A percentile compares a stretch with the other conserved stretches of the same genome.
Evolutionary conservation across 2,797 vertebrate species (phyloP).

Genomic region (Girardinus metallicus): DNA sequence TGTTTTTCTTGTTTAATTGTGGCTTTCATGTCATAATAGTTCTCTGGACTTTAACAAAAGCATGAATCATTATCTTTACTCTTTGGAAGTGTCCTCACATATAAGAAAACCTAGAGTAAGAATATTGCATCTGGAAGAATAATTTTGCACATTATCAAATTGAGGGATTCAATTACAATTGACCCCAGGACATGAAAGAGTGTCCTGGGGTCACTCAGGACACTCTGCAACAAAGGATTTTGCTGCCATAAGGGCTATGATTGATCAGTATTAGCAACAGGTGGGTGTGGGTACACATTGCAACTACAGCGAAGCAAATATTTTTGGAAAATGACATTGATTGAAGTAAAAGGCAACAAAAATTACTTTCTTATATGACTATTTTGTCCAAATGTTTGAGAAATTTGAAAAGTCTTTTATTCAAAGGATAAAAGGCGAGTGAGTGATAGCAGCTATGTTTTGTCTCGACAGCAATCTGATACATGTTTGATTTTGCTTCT

Average conservation of each 20-base stretch:
- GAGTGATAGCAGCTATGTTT: neutral
- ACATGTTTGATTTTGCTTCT: neutral
- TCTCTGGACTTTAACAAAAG: neutral
- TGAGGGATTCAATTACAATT: neutral
- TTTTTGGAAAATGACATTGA: no score
- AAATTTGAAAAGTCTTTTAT: neutral
- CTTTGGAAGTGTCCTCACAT: neutral
- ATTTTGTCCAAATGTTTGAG: neutral
- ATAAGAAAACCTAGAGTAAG: neutral
- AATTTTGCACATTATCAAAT: neutral
- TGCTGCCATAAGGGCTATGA: neutral
- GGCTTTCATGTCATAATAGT: neutral
- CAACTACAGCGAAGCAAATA: neutral
- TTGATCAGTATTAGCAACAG: neutral
- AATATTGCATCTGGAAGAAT: neutral
- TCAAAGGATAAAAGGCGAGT: neutral
- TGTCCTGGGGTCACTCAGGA: no score
- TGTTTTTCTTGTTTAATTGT: neutral
- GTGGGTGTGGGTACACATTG: neutral
- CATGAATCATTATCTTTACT: neutral
- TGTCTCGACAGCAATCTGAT: neutral
- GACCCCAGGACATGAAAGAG: neutral
- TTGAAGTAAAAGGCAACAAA: no score
- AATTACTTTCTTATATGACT: neutral
- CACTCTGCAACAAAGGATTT: neutral